phyloP scores from a whole-genome alignment of 2,797 vertebrate genomes.

The Myioborus melanocephalus region DNA sequence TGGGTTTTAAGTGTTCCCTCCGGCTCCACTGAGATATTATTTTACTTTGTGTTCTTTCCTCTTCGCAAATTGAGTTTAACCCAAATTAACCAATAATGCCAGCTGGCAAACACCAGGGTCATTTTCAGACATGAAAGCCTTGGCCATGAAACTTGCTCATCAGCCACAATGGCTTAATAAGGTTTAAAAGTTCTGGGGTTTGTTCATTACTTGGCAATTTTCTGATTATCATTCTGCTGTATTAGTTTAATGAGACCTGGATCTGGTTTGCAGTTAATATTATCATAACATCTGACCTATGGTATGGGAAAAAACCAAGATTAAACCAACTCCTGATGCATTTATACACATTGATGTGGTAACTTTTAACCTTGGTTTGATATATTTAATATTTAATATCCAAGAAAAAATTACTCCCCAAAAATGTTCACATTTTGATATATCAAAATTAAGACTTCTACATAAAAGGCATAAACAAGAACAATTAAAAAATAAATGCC shows the following conservation, averaged over 20 bases:
- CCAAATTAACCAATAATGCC: neutral
- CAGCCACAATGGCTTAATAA: neutral
- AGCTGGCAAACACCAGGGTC: neutral
- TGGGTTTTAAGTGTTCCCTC: neutral
- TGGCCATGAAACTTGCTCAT: neutral
- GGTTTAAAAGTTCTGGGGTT: neutral
- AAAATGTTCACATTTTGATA: neutral
- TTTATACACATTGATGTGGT: neutral
- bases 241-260: conserved; percentile 6
- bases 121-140: conserved; percentile 2
- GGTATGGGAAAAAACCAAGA: neutral
- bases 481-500: neutral
- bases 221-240: neutral
- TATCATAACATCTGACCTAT: neutral
- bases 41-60: neutral
- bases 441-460: neutral
- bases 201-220: conserved; percentile 29
- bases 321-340: neutral
- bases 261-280: neutral
- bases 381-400: neutral
- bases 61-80: neutral
- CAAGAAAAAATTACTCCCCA: neutral
- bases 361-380: neutral
- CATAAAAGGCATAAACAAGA: neutral
- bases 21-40: neutral